Base-by-base conservation (phyloP, 1,140 invertebrate genomes). In the Macrosteles quadrilineatus region DNA sequence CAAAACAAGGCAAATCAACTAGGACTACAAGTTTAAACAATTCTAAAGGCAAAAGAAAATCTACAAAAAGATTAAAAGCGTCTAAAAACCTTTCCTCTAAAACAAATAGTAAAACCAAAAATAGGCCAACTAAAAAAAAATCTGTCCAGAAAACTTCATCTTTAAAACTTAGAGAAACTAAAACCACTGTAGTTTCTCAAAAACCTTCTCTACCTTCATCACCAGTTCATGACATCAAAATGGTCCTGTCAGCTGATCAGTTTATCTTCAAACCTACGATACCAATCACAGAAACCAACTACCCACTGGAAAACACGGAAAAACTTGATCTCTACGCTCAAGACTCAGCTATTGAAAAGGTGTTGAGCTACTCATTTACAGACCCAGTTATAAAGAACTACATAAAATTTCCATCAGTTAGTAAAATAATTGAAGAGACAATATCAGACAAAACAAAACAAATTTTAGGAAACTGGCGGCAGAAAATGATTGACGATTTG, bases 381-480 rank as follows among this genome's bases (percentile, higher is more conserved):
- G 55, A 59, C 23, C 27, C 55, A 45, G 32, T 27, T 1, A 45
- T 43, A 14, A 66, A 43, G 19, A 45, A 66, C 1, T 66, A 43
- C 45, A 6, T 27, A 45, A 66, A 66, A 25, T 66, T 45, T 43
- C 63, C 63, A 2, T 66, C 63, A 6, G 63, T 66, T 45, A 66
- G 63, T 66, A 66, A 66, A 66, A 66, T 66, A 3, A 66, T 66
- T 11, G 40, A 43, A 17, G 36, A 40, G 45, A 66, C 63, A 23
- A 66, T 66, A 30, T 27, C 63, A 6, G 63, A 43, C 2, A 43
- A 43, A 25, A 43, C 19, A 12, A 27, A 19, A 27, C 11, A 19
- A 2, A 43, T 43, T 66, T 31, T 66, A 66, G 31, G 21, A 14
- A 40, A 29, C 31, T 66, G 63, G 63, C 32, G 63, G 40, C n/a